Evolutionary conservation across 2,888 invertebrate genomes (phyloP).

Genomic region (Antheraea yamamai): DNA sequence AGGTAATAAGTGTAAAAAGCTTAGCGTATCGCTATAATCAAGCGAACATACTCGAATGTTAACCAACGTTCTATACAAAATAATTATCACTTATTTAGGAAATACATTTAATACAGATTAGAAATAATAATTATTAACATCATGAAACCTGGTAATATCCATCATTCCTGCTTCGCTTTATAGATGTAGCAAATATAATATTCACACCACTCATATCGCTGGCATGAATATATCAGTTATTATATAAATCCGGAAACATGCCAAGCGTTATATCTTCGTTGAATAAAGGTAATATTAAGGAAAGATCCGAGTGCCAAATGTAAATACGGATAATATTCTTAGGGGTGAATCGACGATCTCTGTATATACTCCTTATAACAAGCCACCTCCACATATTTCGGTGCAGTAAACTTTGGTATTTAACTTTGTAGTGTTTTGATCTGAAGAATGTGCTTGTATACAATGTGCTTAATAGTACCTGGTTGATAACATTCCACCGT

Average conservation of each 20-base stretch:
- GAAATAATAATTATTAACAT: not conserved
- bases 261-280: not conserved
- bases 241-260: not conserved
- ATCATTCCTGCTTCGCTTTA: not conserved
- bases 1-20: too few species aligned
- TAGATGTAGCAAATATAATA: not conserved
- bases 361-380: not conserved
- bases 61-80: too few species aligned
- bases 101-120: not conserved
- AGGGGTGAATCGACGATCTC: not conserved
- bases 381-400: not conserved
- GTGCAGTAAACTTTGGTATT: not conserved
- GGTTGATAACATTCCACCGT: not conserved
- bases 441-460: not conserved
- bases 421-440: not conserved
- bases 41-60: too few species aligned
- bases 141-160: not conserved
- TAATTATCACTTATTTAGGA: not conserved
- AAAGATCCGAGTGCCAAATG: slow-evolving; percentile 8
- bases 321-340: not conserved
- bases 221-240: not conserved
- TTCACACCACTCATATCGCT: not conserved
- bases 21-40: too few species aligned
- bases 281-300: not conserved
- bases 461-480: not conserved